Conservation (phyloP, 1,140 invertebrate species). For the Drosophila albomicans region DNA sequence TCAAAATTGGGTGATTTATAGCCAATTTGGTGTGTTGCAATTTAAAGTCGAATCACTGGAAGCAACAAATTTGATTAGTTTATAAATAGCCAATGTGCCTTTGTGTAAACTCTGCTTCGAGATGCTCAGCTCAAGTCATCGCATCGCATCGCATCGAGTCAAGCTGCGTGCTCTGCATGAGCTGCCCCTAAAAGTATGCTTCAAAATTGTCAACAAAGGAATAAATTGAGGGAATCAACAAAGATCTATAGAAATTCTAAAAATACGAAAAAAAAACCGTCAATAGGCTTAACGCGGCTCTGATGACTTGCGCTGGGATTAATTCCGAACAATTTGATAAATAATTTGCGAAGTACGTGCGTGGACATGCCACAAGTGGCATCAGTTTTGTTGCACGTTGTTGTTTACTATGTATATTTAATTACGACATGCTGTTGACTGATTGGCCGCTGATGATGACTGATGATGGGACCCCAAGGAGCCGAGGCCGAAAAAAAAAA, state of each 20-base stretch:
- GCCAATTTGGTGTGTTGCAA: no score
- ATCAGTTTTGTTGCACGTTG: slow-evolving; percentile 10
- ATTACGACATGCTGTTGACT: slow-evolving; percentile 78
- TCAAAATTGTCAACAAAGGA: slow-evolving; percentile 8
- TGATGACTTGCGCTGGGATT: not conserved
- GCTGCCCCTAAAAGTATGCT: slow-evolving; percentile 25
- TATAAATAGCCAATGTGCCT: not conserved
- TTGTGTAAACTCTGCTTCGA: not conserved
- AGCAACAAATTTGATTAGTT: not conserved
- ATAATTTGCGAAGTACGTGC: slow-evolving; percentile 10
- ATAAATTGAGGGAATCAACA: slow-evolving; percentile 5
- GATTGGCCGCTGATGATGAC: slow-evolving; percentile 52
- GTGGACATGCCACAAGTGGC: slow-evolving; percentile 19
- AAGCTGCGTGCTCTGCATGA: not conserved
- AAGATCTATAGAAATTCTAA: slow-evolving; percentile 11
- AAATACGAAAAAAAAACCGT: slow-evolving; percentile 1
- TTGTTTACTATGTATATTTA: slow-evolving; percentile 46
- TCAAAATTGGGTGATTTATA: no score
- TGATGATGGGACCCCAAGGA: slow-evolving; percentile 20
- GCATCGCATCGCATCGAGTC: not conserved
- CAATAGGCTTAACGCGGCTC: not conserved
- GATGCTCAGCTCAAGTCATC: not conserved
- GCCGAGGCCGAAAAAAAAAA: not conserved
- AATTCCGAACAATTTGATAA: slow-evolving; percentile 19
- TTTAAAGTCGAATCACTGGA: no score